Conservation (phyloP, 2,797 vertebrate species). For the Siniperca obscura region DNA sequence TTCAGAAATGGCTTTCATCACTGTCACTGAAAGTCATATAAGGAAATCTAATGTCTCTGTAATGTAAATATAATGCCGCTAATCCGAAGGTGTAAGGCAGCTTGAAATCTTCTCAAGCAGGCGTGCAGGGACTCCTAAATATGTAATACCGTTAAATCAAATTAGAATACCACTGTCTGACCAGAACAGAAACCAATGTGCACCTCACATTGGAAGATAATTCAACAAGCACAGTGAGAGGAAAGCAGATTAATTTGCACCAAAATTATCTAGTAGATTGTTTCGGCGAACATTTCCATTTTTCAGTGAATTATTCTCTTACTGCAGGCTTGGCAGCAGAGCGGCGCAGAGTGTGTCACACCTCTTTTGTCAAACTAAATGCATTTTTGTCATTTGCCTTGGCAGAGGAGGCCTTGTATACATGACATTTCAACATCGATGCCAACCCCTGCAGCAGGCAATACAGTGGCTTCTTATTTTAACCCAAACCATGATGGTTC, state of each 20-base stretch:
- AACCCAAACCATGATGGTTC: too few relatives aligned
- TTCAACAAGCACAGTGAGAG: slow-evolving; percentile 58
- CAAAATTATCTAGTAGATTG: slow-evolving; percentile 71
- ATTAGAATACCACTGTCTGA: slow-evolving; percentile 71
- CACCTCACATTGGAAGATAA: slow-evolving; percentile 58
- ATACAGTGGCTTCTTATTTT: slow-evolving; percentile 20
- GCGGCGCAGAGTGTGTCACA: slow-evolving; percentile 42
- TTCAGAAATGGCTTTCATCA: slow-evolving; percentile 69
- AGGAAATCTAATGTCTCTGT: slow-evolving; percentile 71
- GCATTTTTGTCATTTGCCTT: slow-evolving; percentile 71
- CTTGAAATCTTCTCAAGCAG: slow-evolving; percentile 73
- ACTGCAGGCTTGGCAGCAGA: slow-evolving; percentile 46
- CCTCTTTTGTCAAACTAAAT: slow-evolving; percentile 68
- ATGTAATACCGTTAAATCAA: slow-evolving; percentile 78
- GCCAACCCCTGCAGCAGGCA: slow-evolving; percentile 51
- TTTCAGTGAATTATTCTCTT: slow-evolving; percentile 53
- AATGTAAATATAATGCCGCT: slow-evolving; percentile 76
- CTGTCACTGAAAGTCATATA: slow-evolving; percentile 58
- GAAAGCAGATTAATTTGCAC: slow-evolving; percentile 70
- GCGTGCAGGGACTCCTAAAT: slow-evolving; percentile 70
- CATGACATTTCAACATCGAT: slow-evolving; percentile 65
- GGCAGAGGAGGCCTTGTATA: slow-evolving; percentile 56
- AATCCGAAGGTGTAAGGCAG: slow-evolving; percentile 70
- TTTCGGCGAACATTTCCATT: slow-evolving; percentile 64
- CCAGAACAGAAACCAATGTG: slow-evolving; percentile 63